Evolutionary conservation across 2,888 invertebrate species (phyloP), one percentile per base, ranked within the genome.

Genomic region (Amorpha juglandis): DNA sequence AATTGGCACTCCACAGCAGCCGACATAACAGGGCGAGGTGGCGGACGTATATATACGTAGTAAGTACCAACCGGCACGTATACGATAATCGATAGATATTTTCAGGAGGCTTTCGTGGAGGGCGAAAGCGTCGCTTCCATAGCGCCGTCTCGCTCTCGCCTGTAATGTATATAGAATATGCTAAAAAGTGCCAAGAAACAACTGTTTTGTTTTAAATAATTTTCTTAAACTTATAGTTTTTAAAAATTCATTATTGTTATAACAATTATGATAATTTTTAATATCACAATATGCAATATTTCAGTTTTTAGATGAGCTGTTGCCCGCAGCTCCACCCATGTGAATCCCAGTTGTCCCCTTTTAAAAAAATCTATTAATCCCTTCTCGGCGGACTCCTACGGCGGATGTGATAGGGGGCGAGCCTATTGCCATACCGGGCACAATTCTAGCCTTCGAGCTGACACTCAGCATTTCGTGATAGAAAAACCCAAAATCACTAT

Each of bases 71-170:
- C 88, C 84, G 76, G 75, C 79, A 87, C 83, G 83, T 91, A 87
- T 92, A 92, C 90, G 86, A 89, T 92, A 93, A 93, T 93, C 92
- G 92, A 93, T 93, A 92, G 89, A 92, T 92, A 92, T 93, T 93
- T 93, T 92, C 92, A 92, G 92, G 90, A 92, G 92, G 92, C 92
- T 91, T 91, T 92, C 90, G 91, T 85, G 83, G 84, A 81, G 89
- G 78, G 87, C 74, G 89, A 86, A 76, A 77, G 87, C 76, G 87
- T 87, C 78, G 80, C 75, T 74, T 69, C 71, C 69, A 84, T 87
- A 84, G 73, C 73, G 80, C 82, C 73, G 66, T 90, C 91, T 89
- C 91, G 74, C 84, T 92, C 90, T 74, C 67, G 76, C 85, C 75
- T 82, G 86, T 90, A 89, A 91, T 90, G 88, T 89, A 81, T 79